Evolutionary conservation across 2,888 invertebrate genomes (phyloP).

Genomic region (Heteromyza rotundicornis): DNA sequence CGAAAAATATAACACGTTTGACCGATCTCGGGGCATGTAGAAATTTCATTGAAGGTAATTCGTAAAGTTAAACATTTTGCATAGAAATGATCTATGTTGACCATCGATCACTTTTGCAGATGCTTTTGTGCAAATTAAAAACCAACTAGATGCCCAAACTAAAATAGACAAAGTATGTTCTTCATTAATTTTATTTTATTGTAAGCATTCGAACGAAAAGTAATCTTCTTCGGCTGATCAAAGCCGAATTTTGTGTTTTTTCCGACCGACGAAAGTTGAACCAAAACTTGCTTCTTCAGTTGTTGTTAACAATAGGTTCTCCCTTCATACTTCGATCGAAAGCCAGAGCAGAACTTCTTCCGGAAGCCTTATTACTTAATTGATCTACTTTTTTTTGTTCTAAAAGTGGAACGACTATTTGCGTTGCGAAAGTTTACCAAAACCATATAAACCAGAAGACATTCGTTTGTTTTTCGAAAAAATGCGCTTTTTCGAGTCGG

Average conservation of each 20-base stretch:
- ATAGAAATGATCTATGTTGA: not conserved
- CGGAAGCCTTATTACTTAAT: too few species aligned
- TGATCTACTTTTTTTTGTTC: not conserved
- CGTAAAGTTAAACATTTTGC: not conserved
- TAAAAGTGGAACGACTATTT: slow-evolving; percentile 46
- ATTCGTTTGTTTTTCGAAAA: slow-evolving; percentile 45
- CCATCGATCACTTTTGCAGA: not conserved
- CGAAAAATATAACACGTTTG: slow-evolving; percentile 34
- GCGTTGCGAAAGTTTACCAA: slow-evolving; percentile 49
- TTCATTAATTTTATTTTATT: not conserved
- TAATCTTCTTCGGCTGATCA: too few species aligned
- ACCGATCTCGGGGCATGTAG: slow-evolving; percentile 37
- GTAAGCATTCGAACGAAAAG: too few species aligned
- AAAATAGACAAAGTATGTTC: slow-evolving; percentile 12
- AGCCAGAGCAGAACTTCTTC: too few species aligned
- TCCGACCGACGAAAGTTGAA: too few species aligned
- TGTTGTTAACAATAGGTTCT: too few species aligned
- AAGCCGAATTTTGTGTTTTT: too few species aligned
- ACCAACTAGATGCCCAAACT: slow-evolving; percentile 14
- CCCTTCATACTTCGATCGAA: too few species aligned
- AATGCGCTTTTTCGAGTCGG: slow-evolving; percentile 35
- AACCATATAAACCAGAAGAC: slow-evolving; percentile 42
- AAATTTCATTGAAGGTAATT: slow-evolving; percentile 40
- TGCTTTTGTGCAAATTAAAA: slow-evolving; percentile 16
- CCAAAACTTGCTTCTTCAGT: too few species aligned